Conservation (phyloP, 2,888 invertebrate genomes). For the Onchidella celtica region DNA sequence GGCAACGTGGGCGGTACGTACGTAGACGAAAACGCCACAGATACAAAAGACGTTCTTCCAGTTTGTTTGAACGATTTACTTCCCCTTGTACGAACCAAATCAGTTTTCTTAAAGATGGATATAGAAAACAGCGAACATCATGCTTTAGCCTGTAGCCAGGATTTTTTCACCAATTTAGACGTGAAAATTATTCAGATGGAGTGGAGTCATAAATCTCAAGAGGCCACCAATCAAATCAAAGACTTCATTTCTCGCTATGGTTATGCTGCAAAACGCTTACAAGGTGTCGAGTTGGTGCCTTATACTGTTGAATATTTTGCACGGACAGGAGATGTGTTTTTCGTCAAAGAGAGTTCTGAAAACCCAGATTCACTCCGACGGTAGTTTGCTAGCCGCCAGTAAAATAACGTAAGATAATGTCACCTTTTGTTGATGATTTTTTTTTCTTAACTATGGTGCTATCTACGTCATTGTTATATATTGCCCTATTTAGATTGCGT, state of each 20-base stretch:
- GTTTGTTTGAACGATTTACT: constrained; percentile 23
- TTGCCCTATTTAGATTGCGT: no score
- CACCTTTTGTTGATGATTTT: neutral
- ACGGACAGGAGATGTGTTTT: constrained; percentile 9
- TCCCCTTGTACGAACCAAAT: neutral
- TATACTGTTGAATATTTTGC: neutral
- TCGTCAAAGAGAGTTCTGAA: neutral
- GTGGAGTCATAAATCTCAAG: neutral
- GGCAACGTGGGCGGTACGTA: neutral
- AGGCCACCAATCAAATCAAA: neutral
- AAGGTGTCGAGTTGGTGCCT: neutral
- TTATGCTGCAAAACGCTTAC: neutral
- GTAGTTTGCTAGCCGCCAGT: no score
- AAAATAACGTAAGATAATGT: neutral
- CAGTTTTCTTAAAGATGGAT: constrained; percentile 11
- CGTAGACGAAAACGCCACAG: neutral
- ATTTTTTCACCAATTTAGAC: neutral
- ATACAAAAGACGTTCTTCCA: neutral
- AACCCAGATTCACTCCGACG: no score
- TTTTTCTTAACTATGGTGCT: no score
- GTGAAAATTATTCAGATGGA: constrained; percentile 7
- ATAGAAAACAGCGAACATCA: constrained; percentile 16
- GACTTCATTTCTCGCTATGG: neutral
- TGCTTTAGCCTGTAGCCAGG: constrained; percentile 7
- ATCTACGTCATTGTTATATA: no score